Conservation (phyloP, 2,113 vertebrate genomes). For the Otocyon megalotis region DNA sequence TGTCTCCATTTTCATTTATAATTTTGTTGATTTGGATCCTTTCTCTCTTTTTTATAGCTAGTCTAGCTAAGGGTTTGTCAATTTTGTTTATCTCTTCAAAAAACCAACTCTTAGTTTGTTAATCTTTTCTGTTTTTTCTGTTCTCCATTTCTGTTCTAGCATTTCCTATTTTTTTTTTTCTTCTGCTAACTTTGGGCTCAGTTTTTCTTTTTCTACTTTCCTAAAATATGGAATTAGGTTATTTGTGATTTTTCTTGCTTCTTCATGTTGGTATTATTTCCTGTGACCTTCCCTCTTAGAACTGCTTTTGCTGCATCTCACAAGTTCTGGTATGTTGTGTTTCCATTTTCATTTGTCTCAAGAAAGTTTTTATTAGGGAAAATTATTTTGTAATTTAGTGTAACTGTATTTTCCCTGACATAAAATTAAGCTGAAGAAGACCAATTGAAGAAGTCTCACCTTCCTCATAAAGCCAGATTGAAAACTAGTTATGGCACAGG, state of each 20-base stretch:
- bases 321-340: neutral
- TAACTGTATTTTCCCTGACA: neutral
- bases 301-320: neutral
- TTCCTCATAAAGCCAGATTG: neutral
- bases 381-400: slow-evolving; percentile 1
- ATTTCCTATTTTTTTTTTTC: neutral
- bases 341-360: neutral
- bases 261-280: neutral
- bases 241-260: neutral
- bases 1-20: neutral
- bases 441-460: neutral
- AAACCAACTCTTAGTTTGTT: neutral
- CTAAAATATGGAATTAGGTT: neutral
- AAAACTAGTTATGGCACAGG: neutral
- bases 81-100: neutral
- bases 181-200: neutral
- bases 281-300: neutral
- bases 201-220: neutral
- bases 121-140: neutral
- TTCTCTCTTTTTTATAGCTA: neutral
- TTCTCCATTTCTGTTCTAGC: neutral
- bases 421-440: slow-evolving; percentile 29
- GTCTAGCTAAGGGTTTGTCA: neutral
- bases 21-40: neutral
- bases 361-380: neutral